Conservation (phyloP, 2,797 vertebrate species). For the Enteromius paludinosus region DNA sequence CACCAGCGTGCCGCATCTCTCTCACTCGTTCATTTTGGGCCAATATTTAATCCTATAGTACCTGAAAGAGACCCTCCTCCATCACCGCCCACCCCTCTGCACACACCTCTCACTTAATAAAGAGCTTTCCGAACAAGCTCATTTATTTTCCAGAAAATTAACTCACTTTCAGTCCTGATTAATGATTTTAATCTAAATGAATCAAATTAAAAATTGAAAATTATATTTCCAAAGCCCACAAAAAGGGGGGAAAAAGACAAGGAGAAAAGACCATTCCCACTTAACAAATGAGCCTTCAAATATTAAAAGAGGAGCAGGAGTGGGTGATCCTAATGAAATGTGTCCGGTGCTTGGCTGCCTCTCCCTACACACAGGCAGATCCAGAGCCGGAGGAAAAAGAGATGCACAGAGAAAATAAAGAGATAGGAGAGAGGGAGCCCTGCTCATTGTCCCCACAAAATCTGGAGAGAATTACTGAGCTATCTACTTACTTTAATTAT, state of each 20-base stretch:
- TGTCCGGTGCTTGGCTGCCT: conserved; percentile 78
- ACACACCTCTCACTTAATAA: conserved; percentile 94
- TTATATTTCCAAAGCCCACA: conserved; percentile 99
- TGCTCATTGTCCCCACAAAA: conserved; percentile 73
- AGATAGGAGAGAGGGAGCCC: conserved; percentile 56
- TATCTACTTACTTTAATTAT: conserved; percentile 68
- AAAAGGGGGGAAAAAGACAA: conserved; percentile 76
- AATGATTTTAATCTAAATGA: conserved; percentile 99
- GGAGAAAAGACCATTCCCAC: conserved; percentile 89
- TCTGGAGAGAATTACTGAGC: conserved; percentile 70
- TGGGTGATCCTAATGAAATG: conserved; percentile 84
- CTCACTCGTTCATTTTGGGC: neutral
- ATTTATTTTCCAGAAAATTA: conserved; percentile 99
- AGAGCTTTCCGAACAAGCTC: conserved; percentile 95
- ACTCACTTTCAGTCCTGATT: conserved; percentile 98
- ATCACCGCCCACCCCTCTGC: conserved; percentile 58
- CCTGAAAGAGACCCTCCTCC: conserved; percentile 47
- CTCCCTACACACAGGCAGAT: conserved; percentile 68
- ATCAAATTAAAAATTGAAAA: conserved; percentile 99
- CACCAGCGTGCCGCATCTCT: neutral
- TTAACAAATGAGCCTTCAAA: conserved; percentile 99
- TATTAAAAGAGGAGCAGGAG: conserved; percentile 92
- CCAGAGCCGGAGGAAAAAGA: conserved; percentile 68
- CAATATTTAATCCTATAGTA: conserved; percentile 26
- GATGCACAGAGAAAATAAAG: conserved; percentile 56